Percentiles rank a stretch among this genome's conserved stretches.
These are phyloP conservation scores for Cephus rjabovi DNA, from an alignment of 2,888 invertebrate genomes.

Conservation along the genomic window DNA sequence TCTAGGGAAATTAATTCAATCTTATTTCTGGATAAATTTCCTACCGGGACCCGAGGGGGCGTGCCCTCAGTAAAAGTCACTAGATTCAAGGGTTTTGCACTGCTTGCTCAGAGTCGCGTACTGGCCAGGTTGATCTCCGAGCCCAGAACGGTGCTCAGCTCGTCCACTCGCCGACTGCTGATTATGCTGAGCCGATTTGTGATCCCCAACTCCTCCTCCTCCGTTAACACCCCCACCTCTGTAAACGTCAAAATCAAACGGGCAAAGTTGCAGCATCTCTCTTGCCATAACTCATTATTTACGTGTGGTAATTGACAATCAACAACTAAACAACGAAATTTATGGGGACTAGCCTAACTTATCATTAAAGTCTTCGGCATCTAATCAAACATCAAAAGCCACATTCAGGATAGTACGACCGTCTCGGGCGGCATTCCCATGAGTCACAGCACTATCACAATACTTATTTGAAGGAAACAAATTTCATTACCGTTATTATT, in stretches of 20 bases:
- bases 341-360: neutral
- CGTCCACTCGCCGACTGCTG: conserved; percentile 69
- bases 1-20: neutral
- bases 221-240: conserved; percentile 67
- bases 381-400: conserved; percentile 18
- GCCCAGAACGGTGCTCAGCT: conserved; percentile 65
- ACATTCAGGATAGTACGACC: conserved; percentile 13
- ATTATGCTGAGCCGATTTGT: conserved; percentile 67
- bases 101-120: conserved; percentile 96
- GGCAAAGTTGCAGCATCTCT: conserved; percentile 59
- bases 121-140: conserved; percentile 73
- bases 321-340: neutral
- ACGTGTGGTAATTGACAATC: neutral
- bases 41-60: conserved; percentile 69
- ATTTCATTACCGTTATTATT: neutral
- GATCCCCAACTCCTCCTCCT: conserved; percentile 60
- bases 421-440: neutral
- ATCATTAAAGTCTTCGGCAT: neutral
- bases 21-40: neutral
- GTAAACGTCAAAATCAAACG: conserved; percentile 52
- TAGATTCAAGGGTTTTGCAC: conserved; percentile 94
- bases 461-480: neutral
- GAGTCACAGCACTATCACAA: neutral
- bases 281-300: conserved; percentile 26
- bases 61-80: conserved; percentile 94